Evolutionary conservation across 2,113 vertebrate species (phyloP).

Genomic region (Malurus alboscapulatus): DNA sequence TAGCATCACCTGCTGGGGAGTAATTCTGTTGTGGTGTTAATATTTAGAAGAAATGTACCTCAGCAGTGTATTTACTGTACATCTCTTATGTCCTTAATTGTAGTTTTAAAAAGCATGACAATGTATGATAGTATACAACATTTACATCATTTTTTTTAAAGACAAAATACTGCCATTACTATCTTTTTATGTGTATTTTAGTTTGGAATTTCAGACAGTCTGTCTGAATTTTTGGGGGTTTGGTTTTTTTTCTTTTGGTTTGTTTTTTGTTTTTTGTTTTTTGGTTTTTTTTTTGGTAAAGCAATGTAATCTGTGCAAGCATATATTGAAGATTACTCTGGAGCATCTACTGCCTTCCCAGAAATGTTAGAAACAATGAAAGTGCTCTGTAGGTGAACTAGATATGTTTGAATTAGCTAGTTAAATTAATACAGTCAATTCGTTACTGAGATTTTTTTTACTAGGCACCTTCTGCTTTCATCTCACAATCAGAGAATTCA

Average conservation of each 20-base stretch:
- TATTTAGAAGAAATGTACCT: slow-evolving; percentile 79
- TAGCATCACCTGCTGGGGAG: slow-evolving; percentile 77
- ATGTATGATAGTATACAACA: slow-evolving; percentile 81
- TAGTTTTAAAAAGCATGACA: slow-evolving; percentile 82
- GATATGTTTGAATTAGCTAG: slow-evolving; percentile 66
- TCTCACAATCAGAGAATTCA: slow-evolving; percentile 68
- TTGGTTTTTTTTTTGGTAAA: slow-evolving; percentile 2
- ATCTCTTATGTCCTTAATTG: slow-evolving; percentile 76
- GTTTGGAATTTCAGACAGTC: slow-evolving; percentile 70
- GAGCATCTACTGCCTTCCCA: slow-evolving; percentile 78
- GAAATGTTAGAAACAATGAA: slow-evolving; percentile 73
- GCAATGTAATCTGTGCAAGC: slow-evolving; percentile 76
- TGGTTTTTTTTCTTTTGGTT: background rate
- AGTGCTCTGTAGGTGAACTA: slow-evolving; percentile 76
- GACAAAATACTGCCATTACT: slow-evolving; percentile 73
- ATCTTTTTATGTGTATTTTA: slow-evolving; percentile 75
- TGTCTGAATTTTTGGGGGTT: slow-evolving; percentile 1
- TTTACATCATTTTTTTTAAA: slow-evolving; percentile 76
- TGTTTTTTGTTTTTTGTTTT: background rate
- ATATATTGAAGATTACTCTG: slow-evolving; percentile 76
- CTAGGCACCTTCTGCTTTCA: slow-evolving; percentile 71
- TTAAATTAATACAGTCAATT: slow-evolving; percentile 69
- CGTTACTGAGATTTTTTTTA: slow-evolving; percentile 48
- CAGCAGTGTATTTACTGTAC: slow-evolving; percentile 81
- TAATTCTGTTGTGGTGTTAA: slow-evolving; percentile 76